phyloP scores from a whole-genome alignment of 2,797 vertebrate species.

The Tragopan temminckii region DNA sequence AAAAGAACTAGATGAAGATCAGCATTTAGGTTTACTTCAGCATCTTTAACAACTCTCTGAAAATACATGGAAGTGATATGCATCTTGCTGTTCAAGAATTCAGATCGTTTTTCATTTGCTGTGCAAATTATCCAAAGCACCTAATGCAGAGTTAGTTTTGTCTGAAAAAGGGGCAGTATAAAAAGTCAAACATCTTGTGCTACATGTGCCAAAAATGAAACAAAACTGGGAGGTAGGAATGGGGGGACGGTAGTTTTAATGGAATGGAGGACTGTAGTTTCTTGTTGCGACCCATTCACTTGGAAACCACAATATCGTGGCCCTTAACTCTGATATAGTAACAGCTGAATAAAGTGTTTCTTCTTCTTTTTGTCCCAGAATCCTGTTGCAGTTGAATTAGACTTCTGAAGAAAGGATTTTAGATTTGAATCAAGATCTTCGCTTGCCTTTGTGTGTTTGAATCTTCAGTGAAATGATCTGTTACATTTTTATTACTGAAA shows the following conservation, averaged over 20 bases:
- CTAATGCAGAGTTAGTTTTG: background rate
- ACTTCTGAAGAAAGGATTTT: background rate
- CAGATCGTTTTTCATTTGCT: background rate
- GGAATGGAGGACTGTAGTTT: background rate
- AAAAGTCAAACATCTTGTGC: background rate
- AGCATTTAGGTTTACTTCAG: background rate
- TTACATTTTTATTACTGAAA: background rate
- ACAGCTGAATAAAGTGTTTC: background rate
- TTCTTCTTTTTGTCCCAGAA: background rate
- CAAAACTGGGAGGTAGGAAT: background rate
- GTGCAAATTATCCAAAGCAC: background rate
- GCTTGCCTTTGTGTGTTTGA: background rate
- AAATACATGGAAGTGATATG: background rate
- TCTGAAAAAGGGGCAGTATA: background rate
- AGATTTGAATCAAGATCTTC: background rate
- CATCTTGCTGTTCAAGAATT: background rate
- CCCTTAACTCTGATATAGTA: background rate
- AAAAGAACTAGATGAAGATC: background rate
- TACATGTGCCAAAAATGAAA: background rate
- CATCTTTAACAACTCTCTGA: background rate
- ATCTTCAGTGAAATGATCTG: background rate
- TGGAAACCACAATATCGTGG: fast-evolving
- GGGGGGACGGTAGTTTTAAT: background rate
- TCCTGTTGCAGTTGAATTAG: background rate
- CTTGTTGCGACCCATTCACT: background rate